Base-by-base conservation (phyloP, 2,113 vertebrate genomes). In the Noctilio leporinus region DNA sequence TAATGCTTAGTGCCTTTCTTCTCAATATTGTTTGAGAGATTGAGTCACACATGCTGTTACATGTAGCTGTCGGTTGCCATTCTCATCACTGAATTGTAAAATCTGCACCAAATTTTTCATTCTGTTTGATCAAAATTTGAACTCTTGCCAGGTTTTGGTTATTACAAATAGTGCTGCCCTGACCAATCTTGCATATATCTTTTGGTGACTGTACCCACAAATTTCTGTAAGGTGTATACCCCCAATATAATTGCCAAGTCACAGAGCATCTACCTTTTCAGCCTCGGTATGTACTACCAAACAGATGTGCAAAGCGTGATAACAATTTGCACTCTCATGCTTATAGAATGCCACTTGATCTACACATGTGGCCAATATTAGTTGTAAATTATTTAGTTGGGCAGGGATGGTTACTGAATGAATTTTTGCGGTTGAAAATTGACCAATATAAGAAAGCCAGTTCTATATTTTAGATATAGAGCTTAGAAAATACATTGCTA, bases 401-500 rank as follows among this genome's bases (percentile, higher is more conserved):
- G 1, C 9, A 65, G 22, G 20, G 26, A 76, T 9, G 24, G 14
- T 70, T 88, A 57, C 10, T 87, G 28, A 85, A 33, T 84, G 47
- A 93, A 51, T 80, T 53, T 91, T 89, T 72, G 38, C 15, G 59
- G 35, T n/a, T 90, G 76, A 94, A 84, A 94, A 45, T 59, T 84
- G 17, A 53, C 30, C 55, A 26, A 2, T 22, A 0, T 89, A 70
- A 86, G n/a, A 70, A 40, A 90, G 2, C 12, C 20, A 64, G 26
- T 80, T 89, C 22, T 86, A 35, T 7, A 43, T 81, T 17, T 93
- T 95, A 64, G 22, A 28, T 49, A 43, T 26, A 49, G 26, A 57
- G 16, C 19, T 57, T 91, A 90, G 65, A 19, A 75, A 59, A 86
- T 30, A 83, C 14, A 49, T 28, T 17, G 5, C 4, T 30, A 3